phyloP scores from a whole-genome alignment of 2,888 invertebrate genomes.

The Myopa tessellatipennis region DNA sequence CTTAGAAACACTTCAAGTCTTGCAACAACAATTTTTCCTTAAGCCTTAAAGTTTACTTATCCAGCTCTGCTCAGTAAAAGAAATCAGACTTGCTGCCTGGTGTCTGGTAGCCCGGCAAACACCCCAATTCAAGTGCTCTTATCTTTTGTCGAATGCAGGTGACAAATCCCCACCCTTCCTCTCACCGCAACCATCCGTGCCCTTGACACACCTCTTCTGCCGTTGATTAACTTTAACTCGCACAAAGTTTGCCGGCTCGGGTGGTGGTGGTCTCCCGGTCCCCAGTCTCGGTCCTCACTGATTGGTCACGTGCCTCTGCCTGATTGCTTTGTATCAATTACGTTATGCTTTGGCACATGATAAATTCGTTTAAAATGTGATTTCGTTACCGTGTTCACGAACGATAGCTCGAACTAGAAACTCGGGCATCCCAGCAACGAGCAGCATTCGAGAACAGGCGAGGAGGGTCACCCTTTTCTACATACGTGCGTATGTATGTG shows the following conservation, averaged over 20 bases:
- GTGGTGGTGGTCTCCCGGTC: neutral
- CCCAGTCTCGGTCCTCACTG: neutral
- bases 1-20: no score
- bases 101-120: no score
- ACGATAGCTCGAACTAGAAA: neutral
- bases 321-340: slow-evolving; percentile 63
- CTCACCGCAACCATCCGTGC: no score
- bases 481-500: neutral
- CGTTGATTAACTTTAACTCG: neutral
- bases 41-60: no score
- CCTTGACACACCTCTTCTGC: neutral
- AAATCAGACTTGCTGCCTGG: no score
- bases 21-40: no score
- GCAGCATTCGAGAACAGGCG: neutral
- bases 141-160: no score
- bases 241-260: neutral
- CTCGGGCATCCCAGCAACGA: neutral
- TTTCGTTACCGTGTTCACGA: slow-evolving; percentile 26
- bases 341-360: slow-evolving; percentile 60
- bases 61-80: no score
- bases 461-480: neutral
- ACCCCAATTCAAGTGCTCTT: no score
- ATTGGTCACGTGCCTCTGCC: slow-evolving; percentile 34
- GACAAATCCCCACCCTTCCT: no score
- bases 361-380: slow-evolving; percentile 51